Evolutionary conservation across 53 echinoderm and acorn worm species (phyloP), one percentile per base, ranked within the genome.

Genomic region (Apostichopus leukothele): DNA sequence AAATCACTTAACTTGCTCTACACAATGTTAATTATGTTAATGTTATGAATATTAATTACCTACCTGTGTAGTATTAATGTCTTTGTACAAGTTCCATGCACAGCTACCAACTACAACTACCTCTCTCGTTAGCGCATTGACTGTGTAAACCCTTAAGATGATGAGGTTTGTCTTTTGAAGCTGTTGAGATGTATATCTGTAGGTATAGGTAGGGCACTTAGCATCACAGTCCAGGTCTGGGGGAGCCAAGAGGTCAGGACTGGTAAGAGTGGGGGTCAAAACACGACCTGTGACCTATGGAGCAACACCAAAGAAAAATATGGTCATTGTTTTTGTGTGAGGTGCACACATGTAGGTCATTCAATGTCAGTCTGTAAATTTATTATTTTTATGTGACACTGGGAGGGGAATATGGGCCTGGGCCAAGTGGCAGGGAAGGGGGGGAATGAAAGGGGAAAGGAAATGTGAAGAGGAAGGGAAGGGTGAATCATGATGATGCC

Each of bases 181-280:
- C 6, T 13, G 57, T 5, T 52, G 54, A 53, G 57, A 18, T 19
- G 55, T 80, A 5, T 80, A 80, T 21, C 80, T 6, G 25, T 80
- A 80, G 19, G 20, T 80, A 14, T 53, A 80, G 4, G 54, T 55
- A 0, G 59, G 80, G 5, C 6, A 50, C 9, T 80, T 52, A 18
- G 80, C 53, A 80, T 52, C 16, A n/a, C 54, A 80, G 80, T 80
- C 54, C 20, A 80, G 22, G 80, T 80, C 80, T 80, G 80, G 80
- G 0, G 57, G n/a, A 55, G 80, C 80, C 11, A 80, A 57, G 8
- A 80, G 6, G 22, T 53, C 54, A 4, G 59, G 80, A 0, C 20
- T 16, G 22, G 53, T 54, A 53, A 80, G 7, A 16, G 57, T 55
- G 19, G 80, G 80, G 51, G 19, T 55, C n/a, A 80, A 9, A 1